Percentiles rank a stretch among this genome's conserved stretches.
Evolutionary conservation across 2,113 vertebrate species (phyloP).

Genomic region (Tor tambroides): DNA sequence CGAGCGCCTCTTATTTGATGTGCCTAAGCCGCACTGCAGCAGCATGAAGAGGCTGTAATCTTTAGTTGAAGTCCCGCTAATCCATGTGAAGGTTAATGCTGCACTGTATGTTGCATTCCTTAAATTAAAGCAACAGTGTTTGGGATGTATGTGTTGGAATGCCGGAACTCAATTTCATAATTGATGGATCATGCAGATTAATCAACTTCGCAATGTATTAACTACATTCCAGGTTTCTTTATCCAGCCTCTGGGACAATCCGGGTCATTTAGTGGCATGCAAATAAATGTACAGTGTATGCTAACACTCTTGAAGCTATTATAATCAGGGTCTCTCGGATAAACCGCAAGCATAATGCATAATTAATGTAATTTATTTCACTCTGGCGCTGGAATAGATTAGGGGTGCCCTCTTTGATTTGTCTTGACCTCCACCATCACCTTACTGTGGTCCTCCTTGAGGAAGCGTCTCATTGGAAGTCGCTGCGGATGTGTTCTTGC

Average conservation of each 20-base stretch:
- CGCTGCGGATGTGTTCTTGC: constrained; percentile 31
- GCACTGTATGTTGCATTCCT: constrained; percentile 19
- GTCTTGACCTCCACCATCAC: constrained; percentile 50
- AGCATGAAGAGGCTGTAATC: constrained; percentile 46
- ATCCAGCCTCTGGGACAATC: constrained; percentile 18
- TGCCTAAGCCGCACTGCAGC: constrained; percentile 35
- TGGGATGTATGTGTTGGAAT: constrained; percentile 35
- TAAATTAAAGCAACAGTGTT: constrained; percentile 42
- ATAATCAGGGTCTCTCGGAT: constrained; percentile 32
- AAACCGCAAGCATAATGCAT: constrained; percentile 49
- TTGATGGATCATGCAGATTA: constrained; percentile 53
- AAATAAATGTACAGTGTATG: neutral
- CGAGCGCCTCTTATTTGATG: constrained; percentile 33
- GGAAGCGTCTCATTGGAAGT: constrained; percentile 58
- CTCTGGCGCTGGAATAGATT: constrained; percentile 33
- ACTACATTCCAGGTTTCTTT: constrained; percentile 39
- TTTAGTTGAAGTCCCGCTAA: constrained; percentile 45
- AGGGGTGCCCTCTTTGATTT: constrained; percentile 37
- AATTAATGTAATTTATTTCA: constrained; percentile 60
- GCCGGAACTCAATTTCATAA: constrained; percentile 52
- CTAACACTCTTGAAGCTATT: constrained; percentile 26
- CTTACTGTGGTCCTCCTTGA: constrained; percentile 2
- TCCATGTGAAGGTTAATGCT: constrained; percentile 54
- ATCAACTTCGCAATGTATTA: constrained; percentile 13
- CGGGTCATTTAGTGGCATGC: constrained; percentile 3